Percentiles rank a stretch among this genome's conserved stretches.
Conservation (phyloP, 2,888 invertebrate species). For the Frankliniella fusca region DNA sequence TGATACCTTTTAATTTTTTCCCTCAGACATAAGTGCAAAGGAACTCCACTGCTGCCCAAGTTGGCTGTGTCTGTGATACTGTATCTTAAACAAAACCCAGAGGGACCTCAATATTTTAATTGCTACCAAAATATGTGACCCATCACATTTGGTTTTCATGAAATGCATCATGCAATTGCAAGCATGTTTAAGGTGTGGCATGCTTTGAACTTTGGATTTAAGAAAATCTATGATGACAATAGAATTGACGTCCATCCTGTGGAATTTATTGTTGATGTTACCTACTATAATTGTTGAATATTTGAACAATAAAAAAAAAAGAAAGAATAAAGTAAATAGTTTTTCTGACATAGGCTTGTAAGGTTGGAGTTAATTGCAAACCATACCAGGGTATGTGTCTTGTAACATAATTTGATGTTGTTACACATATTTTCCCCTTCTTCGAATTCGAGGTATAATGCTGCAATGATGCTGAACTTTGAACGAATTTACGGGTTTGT, state of each 20-base stretch:
- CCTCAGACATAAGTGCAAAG: constrained; percentile 19
- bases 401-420: constrained; percentile 1
- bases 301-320: neutral
- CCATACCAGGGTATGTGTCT: constrained; percentile 4
- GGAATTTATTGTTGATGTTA: constrained; percentile 8
- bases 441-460: neutral
- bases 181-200: neutral
- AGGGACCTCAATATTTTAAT: constrained; percentile 16
- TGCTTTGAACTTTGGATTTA: neutral
- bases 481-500: neutral
- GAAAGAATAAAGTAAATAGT: neutral
- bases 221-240: constrained; percentile 3
- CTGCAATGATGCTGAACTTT: constrained; percentile 3
- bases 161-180: neutral
- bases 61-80: constrained; percentile 24
- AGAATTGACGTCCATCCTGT: constrained; percentile 17
- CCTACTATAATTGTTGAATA: constrained; percentile 2
- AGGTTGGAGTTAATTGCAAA: neutral
- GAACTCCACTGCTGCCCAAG: neutral
- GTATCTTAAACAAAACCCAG: neutral
- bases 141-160: neutral
- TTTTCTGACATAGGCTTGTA: neutral
- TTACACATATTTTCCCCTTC: neutral
- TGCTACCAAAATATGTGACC: neutral
- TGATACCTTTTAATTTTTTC: neutral